A percentile compares a stretch with the other conserved stretches of the same genome.
Evolutionary conservation across 2,113 vertebrate genomes (phyloP).

Genomic region (Mesitornis unicolor): DNA sequence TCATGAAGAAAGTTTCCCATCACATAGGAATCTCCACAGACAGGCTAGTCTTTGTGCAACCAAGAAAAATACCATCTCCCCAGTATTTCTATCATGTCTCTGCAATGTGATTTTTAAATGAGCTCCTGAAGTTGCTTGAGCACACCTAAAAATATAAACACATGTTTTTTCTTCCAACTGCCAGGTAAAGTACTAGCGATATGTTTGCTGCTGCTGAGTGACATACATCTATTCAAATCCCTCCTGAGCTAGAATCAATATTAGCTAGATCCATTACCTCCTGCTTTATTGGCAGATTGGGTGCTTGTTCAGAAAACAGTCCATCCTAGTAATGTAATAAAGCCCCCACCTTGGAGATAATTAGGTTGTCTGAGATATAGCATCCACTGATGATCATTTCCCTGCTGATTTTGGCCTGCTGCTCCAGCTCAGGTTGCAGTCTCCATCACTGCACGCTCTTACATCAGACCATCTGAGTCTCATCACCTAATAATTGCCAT

Average conservation of each 20-base stretch:
- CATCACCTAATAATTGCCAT: constrained; percentile 7
- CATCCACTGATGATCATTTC: constrained; percentile 32
- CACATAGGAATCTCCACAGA: background rate
- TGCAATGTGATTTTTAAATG: background rate
- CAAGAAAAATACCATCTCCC: background rate
- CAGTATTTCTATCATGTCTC: background rate
- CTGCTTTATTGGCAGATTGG: constrained; percentile 42
- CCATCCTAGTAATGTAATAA: constrained; percentile 53
- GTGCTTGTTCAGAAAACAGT: constrained; percentile 55
- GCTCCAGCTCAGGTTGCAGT: constrained; percentile 31
- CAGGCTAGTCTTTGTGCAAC: background rate
- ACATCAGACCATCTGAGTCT: constrained; percentile 9
- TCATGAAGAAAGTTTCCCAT: background rate
- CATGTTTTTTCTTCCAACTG: background rate
- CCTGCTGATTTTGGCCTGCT: constrained; percentile 39
- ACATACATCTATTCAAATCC: constrained; percentile 14
- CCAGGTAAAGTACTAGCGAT: background rate
- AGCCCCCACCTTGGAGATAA: constrained; percentile 44
- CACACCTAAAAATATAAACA: background rate
- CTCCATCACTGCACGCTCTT: background rate
- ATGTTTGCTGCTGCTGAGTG: background rate
- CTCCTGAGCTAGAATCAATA: constrained; percentile 32
- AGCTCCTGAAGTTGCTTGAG: background rate
- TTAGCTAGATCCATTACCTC: constrained; percentile 49
- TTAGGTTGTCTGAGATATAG: constrained; percentile 41